Evolutionary conservation across 1,140 invertebrate species (phyloP), one percentile per base, ranked within the genome.

Genomic region (Apolygus lucorum): DNA sequence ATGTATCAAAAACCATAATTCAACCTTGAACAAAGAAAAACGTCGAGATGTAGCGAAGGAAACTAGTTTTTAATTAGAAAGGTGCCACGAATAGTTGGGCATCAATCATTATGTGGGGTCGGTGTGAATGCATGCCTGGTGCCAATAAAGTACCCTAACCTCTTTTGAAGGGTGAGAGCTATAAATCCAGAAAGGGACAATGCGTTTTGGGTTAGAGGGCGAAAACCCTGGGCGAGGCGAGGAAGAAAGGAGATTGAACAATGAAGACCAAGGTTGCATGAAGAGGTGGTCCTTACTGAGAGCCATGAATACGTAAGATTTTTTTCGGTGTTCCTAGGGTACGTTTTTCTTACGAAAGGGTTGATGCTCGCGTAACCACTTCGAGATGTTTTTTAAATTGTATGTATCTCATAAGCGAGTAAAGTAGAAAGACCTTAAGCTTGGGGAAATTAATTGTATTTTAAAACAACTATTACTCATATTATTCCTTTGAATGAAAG

Each of bases 241-340:
- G n/a, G n/a, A n/a, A n/a, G n/a, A 42, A 42, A 42, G 4, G 34
- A 42, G 34, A 17, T 42, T 4, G 34, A 42, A 42, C 34, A 42
- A 42, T 42, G 17, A 17, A 42, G n/a, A n/a, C n/a, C 17, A 17
- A 42, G 34, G 34, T 42, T n/a, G n/a, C 34, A 8, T 42, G 34
- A 42, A 42, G 34, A 42, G 34, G 17, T 17, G 34, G 17, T 42
- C 34, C 34, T 64, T 28, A 64, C 34, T 21, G 17, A 28, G 27
- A 26, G 21, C 27, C 27, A 64, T 64, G 27, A 64, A 64, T 64
- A 64, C 63, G 63, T 64, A 22, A 64, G 63, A 27, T 64, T 64
- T 4, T 14, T n/a, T n/a, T n/a, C n/a, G n/a, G n/a, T n/a, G n/a
- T n/a, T n/a, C n/a, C n/a, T n/a, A n/a, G n/a, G n/a, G n/a, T n/a